Percentiles rank a stretch among this genome's conserved stretches.
phyloP scores from a whole-genome alignment of 2,797 vertebrate species.

The Linurgus olivaceus region DNA sequence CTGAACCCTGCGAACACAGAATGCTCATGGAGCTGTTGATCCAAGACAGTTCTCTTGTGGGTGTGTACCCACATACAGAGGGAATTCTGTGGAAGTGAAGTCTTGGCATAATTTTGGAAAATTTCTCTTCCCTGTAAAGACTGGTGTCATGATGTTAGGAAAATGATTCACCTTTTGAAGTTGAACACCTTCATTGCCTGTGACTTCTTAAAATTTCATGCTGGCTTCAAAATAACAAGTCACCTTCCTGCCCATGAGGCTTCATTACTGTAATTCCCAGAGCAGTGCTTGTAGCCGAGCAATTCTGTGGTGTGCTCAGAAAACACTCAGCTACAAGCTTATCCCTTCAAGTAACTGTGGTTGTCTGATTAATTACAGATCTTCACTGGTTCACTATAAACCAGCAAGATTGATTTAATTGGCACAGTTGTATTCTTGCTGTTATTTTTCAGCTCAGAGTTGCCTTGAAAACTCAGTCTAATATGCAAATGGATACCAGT shows the following conservation, averaged over 20 bases:
- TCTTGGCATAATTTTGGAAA: not conserved
- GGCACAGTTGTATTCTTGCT: not conserved
- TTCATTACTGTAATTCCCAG: slow-evolving; percentile 59
- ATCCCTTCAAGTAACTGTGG: not conserved
- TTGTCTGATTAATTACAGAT: not conserved
- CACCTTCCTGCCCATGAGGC: slow-evolving; percentile 14
- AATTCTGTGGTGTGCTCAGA: not conserved
- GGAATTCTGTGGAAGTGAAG: not conserved
- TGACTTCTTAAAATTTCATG: slow-evolving; percentile 12
- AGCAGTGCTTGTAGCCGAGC: not conserved
- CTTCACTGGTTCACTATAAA: not conserved
- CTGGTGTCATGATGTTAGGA: not conserved
- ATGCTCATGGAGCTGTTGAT: not conserved
- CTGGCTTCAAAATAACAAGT: not conserved
- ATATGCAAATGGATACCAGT: not conserved
- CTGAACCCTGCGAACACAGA: not conserved
- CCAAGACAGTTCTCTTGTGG: accelerated
- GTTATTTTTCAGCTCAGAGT: not conserved
- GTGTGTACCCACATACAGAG: not conserved
- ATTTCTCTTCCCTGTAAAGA: not conserved
- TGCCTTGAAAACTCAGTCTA: not conserved
- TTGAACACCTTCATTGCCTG: not conserved
- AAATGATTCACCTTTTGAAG: not conserved
- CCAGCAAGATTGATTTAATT: not conserved
- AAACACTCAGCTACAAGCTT: not conserved